Evolutionary conservation across 2,113 vertebrate species (phyloP), one percentile per base, ranked within the genome.

Genomic region (Litocranius walleri): DNA sequence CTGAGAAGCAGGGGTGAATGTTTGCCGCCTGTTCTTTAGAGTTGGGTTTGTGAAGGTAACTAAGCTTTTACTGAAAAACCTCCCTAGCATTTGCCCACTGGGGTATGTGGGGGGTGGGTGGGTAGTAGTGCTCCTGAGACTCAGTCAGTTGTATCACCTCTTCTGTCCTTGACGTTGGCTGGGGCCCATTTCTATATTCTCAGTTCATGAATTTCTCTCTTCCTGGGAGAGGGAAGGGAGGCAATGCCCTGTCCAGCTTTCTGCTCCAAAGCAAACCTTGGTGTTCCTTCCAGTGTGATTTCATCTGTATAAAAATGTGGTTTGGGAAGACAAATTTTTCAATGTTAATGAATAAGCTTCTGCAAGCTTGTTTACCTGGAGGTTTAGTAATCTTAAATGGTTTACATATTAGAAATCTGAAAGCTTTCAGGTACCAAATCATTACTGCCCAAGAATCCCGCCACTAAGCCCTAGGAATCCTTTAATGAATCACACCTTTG

Each of bases 151-250:
- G 17, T 94, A 90, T 56, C 33, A 86, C 92, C 67, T 91, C 36
- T 90, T 92, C 88, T 97, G 50, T 94, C 97, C 93, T 97, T 97
- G 85, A 93, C 64, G 23, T 9, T 64, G 56, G 30, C 84, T 85
- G 54, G 13, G 67, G 25, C 17, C 33, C 2, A 14, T 84, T 91
- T 97, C 29, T 62, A 1, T 85, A 78, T 43, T 84, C 92, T 94
- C 43, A 54, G 36, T 54, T 11, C 29, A 27, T 64, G 81, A 91
- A 67, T 33, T 94, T 86, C 48, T 45, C 14, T 91, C 27, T 59
- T 62, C 30, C 48, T 14, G 15, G 23, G 21, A 74, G 16, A 21
- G 30, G 48, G 23, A 52, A 77, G 45, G 71, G 36, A 74, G 74
- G 36, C 45, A 84, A 27, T 74, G 21, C 52, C 19, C 7, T 2